Conservation (phyloP, 1,140 invertebrate species). For the Trichogramma pretiosum region DNA sequence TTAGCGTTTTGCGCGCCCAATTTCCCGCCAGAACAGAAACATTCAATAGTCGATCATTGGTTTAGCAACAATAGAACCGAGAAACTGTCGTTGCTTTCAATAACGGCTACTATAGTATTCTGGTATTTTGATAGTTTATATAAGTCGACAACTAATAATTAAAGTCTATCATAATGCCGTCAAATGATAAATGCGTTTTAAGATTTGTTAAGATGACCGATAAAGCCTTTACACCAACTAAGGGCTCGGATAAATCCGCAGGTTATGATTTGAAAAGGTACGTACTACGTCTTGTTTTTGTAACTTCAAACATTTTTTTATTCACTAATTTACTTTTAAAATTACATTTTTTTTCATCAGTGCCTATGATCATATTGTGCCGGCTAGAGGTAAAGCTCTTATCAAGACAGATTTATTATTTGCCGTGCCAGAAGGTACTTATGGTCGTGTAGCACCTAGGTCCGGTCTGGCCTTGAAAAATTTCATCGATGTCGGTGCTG, state of each 20-base stretch:
- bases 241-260: constrained; percentile 77
- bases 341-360: constrained; percentile 41
- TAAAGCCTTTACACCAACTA: constrained; percentile 70
- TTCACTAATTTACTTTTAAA: neutral
- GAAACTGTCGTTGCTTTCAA: no score
- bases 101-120: no score
- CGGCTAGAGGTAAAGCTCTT: constrained; percentile 73
- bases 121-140: no score
- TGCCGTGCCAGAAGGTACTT: constrained; percentile 76
- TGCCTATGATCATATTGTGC: constrained; percentile 79
- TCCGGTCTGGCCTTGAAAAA: constrained; percentile 93
- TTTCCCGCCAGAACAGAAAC: no score
- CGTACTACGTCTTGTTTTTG: constrained; percentile 3
- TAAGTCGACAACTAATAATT: no score
- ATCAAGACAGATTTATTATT: constrained; percentile 90
- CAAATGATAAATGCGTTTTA: constrained; percentile 36
- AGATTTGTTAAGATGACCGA: constrained; percentile 69
- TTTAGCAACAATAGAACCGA: no score
- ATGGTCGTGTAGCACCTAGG: constrained; percentile 91
- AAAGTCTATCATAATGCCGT: no score
- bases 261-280: constrained; percentile 85
- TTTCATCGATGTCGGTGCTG: constrained; percentile 90
- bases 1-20: no score
- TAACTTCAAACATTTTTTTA: constrained; percentile 2
- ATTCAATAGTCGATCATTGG: no score